phyloP scores from a whole-genome alignment of 2,797 vertebrate species.

The Adrianichthys oophorus region DNA sequence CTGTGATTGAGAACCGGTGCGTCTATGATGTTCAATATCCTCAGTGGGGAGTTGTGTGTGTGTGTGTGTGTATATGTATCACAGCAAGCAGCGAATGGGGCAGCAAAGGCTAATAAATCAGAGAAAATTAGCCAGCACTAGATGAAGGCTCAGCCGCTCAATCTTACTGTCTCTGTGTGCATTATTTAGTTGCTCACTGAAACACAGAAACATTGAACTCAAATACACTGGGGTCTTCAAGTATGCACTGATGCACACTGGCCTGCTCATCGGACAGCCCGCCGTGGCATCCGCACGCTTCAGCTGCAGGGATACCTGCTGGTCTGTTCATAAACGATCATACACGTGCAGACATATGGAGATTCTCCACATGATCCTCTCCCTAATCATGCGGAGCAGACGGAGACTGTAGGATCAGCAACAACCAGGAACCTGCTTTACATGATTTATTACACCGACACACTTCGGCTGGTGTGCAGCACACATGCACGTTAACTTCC shows the following conservation, averaged over 20 bases:
- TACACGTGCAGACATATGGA: conserved; percentile 64
- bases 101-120: conserved; percentile 68
- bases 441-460: conserved; percentile 73
- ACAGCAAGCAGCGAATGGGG: conserved; percentile 54
- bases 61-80: conserved; percentile 57
- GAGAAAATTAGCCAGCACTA: conserved; percentile 67
- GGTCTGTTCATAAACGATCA: conserved; percentile 30
- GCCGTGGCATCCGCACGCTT: neutral
- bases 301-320: conserved; percentile 30
- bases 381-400: conserved; percentile 74
- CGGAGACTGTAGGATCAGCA: conserved; percentile 71
- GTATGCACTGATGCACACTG: conserved; percentile 32
- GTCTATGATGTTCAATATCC: conserved; percentile 36
- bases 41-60: conserved; percentile 40
- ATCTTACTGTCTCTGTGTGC: conserved; percentile 67
- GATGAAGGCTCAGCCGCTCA: conserved; percentile 65
- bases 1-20: conserved; percentile 40
- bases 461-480: conserved; percentile 22
- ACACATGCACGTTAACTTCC: conserved; percentile 15
- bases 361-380: conserved; percentile 73
- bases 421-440: conserved; percentile 72
- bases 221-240: conserved; percentile 56
- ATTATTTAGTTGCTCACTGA: conserved; percentile 64
- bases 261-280: conserved; percentile 25
- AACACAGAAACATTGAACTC: conserved; percentile 65